Evolutionary conservation across 1,140 invertebrate genomes (phyloP), one percentile per base, ranked within the genome.

Genomic region (Brachionus rotundiformis): DNA sequence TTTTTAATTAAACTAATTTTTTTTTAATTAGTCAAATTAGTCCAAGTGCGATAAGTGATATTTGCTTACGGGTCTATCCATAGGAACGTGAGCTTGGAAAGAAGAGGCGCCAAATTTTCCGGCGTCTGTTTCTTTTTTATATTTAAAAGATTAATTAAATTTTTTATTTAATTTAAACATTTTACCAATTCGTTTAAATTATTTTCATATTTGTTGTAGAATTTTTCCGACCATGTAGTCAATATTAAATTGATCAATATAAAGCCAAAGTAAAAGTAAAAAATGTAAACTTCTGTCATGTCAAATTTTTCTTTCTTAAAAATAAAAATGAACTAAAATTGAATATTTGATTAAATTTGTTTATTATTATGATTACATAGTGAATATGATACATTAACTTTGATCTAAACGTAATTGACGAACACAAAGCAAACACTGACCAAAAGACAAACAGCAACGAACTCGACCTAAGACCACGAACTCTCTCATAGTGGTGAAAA

Each of bases 371-470:
- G 25, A 25, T 79, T 79, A 79, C 76, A 41, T 79, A 79, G 47
- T 79, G 59, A 39, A 79, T 79, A 19, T 79, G 47, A n/a, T 79
- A 79, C 76, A 79, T 59, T 23, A 79, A 59, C 47, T 79, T 79
- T 79, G 76, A 79, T 59, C 76, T 36, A 31, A 79, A 63, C 13
- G 76, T 79, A 41, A 79, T 79, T 1, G 76, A 54, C 3, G 59
- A 59, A 63, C 76, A 79, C 23, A 79, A 41, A 39, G 47, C 44
- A 16, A 79, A 79, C 11, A 79, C 47, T n/a, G 76, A 36, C 76
- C 76, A 79, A 63, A 79, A 79, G 2, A 79, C 59, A 63, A 59
- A 79, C 25, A 79, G 25, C 31, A 79, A 54, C 25, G 76, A 59
- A 41, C 76, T 79, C 10, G 76, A 79, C 41, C 76, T 54, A 5